These are phyloP conservation scores for Thunnus albacares DNA, from an alignment of 2,797 vertebrate genomes.

Conservation along the genomic window DNA sequence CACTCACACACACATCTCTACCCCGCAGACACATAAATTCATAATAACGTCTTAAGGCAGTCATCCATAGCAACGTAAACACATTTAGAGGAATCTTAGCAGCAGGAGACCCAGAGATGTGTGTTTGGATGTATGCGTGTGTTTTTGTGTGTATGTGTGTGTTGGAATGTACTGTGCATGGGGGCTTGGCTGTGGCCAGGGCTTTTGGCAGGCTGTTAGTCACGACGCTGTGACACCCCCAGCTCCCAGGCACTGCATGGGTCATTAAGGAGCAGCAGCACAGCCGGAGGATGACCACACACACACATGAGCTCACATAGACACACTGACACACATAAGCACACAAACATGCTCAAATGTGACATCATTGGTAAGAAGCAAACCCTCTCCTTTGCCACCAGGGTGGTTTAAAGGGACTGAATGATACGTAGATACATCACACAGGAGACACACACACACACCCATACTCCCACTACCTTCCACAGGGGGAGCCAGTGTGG, in stretches of 20 bases:
- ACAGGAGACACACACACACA: constrained; percentile 19
- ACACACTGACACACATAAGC: constrained; percentile 42
- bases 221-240: constrained; percentile 71
- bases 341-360: constrained; percentile 49
- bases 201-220: constrained; percentile 78
- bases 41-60: constrained; percentile 72
- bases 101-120: constrained; percentile 51
- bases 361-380: constrained; percentile 44
- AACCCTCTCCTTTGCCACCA: constrained; percentile 26
- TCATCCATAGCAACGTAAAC: constrained; percentile 71
- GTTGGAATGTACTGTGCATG: constrained; percentile 26
- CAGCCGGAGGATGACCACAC: constrained; percentile 59
- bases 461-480: constrained; percentile 29
- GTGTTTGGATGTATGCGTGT: constrained; percentile 23
- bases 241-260: constrained; percentile 73
- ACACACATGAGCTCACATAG: constrained; percentile 42
- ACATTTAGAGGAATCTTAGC: constrained; percentile 69
- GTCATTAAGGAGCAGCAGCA: constrained; percentile 79
- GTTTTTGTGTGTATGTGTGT: constrained; percentile 31
- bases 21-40: constrained; percentile 73
- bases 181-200: constrained; percentile 47
- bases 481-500: constrained; percentile 46
- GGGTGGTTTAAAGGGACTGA: constrained; percentile 38
- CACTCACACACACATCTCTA: constrained; percentile 22
- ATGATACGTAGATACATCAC: constrained; percentile 25